Evolutionary conservation across 37 sponge, comb jelly and placozoan species (phyloP).

Genomic region (Eunapius fragilis): DNA sequence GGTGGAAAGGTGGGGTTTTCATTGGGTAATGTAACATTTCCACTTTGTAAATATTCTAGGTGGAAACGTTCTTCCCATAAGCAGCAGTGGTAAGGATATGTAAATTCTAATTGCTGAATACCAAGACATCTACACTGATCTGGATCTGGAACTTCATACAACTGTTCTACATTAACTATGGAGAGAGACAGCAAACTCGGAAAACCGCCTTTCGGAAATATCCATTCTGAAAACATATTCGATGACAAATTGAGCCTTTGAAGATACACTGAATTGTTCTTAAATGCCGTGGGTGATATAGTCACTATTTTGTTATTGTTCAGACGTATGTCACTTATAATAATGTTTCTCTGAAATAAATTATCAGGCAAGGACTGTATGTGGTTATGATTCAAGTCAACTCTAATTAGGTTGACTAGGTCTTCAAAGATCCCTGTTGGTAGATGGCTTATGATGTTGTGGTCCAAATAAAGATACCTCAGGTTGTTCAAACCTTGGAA

Average conservation of each 20-base stretch:
- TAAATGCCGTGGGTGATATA: slow-evolving; percentile 22
- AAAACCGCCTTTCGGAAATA: slow-evolving; percentile 53
- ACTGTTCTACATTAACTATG: slow-evolving; percentile 25
- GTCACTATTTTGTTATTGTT: slow-evolving; percentile 30
- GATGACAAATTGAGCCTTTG: slow-evolving; percentile 45
- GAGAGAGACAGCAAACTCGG: slow-evolving; percentile 24
- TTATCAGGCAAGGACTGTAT: slow-evolving; percentile 8
- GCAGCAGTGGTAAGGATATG: slow-evolving; percentile 81
- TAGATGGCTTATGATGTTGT: slow-evolving; percentile 37
- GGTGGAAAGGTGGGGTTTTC: too few relatives aligned
- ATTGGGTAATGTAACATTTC: too few relatives aligned
- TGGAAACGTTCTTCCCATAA: slow-evolving; percentile 16
- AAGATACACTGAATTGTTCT: slow-evolving; percentile 11
- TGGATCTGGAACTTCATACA: slow-evolving; percentile 27
- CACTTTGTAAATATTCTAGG: neutral
- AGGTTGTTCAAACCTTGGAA: slow-evolving; percentile 3
- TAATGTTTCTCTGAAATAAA: neutral
- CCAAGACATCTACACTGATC: neutral
- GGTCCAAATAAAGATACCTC: neutral
- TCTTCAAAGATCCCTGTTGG: slow-evolving; percentile 26
- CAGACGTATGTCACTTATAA: slow-evolving; percentile 7
- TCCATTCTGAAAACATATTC: slow-evolving; percentile 24
- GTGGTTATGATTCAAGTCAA: slow-evolving; percentile 12
- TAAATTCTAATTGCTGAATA: slow-evolving; percentile 12
- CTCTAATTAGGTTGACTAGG: neutral